Base-by-base conservation (phyloP, 2,888 invertebrate genomes). In the Ditula angustiorana region DNA sequence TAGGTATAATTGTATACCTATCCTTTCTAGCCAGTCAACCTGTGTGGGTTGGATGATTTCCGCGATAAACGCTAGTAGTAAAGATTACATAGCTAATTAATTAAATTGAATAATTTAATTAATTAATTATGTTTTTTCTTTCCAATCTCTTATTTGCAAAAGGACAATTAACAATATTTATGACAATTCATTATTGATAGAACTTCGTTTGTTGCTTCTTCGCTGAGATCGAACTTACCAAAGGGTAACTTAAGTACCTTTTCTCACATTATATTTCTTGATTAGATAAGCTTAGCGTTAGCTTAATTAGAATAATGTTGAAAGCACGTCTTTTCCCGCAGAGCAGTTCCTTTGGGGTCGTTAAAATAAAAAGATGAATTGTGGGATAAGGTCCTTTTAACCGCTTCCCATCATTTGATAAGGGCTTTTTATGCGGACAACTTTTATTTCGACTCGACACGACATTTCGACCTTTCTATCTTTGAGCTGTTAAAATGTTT, bases 361-460 rank as follows among this genome's bases (percentile, higher is more conserved):
- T 60, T 26, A 59, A 16, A 58, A 59, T 46, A 64, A 59, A 58
- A 47, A 58, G 64, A 59, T 58, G 53, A 35, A 53, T 30, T 26
- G 49, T 33, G 26, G 21, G 58, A 64, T 64, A 53, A 59, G 41
- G 16, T 23, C 28, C 13, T 53, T 46, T 30, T 44, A 35, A 55
- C 75, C 78, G 78, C 73, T 81, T 80, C 78, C 82, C 77, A 79
- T 76, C 67, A 71, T 67, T 72, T 78, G 88, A 91, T 90, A 89
- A 88, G 76, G 73, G 74, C 78, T 80, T 89, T 64, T 87, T 86
- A 88, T 81, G 69, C 81, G 78, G 75, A 66, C 69, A 71, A 78
- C 77, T 83, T 89, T 90, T 89, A 89, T 90, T 88, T 85, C 81
- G 70, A 75, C 81, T 82, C 84, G 87, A 82, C 90, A 90, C 85